Base-by-base conservation (phyloP, 2,797 vertebrate species). In the Poecilia wingei region DNA sequence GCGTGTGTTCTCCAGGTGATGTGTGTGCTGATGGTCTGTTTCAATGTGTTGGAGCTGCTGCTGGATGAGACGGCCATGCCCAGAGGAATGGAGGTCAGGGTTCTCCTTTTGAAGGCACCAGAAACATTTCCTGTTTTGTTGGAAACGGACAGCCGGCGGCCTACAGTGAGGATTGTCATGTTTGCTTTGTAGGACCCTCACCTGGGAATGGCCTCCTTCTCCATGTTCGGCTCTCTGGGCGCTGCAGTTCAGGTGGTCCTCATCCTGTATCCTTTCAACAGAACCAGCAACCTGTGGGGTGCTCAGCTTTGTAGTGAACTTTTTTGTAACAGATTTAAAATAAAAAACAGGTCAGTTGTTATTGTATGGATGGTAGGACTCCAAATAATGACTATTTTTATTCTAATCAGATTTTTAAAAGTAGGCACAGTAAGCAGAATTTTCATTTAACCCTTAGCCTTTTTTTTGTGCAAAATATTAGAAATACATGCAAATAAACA, bases 41-140 rank as follows among this genome's bases (percentile, higher is more conserved):
- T 99, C 87, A 98, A 99, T 0, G 97, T 98, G 74, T 79, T 99
- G 94, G 97, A 99, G 93, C 94, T 99, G 89, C 96, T 99, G 69
- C 94, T 99, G 14, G 97, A 99, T 20, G 98, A 99, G 68, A 93
- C 97, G 0, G 98, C 98, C 0, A 96, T 99, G 98, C 98, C 98
- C 1, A 95, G 96, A 90, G 97, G 97, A 89, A 98, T 98, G 94
- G 97, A 98, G 97, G 98, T 99, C 92, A 90, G 73, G 57, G 41
- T 74, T 72, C 64, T n/a, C 7, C 7, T 18, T 18, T 18, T 25
- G 14, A 66, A 47, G 2, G 53, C 74, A 43, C 6, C 28, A 2
- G 2, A 0, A 14, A 33, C 1, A 36, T 82, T 71, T 74, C 2
- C 45, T 25, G 18, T n/a, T 72, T 51, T 61, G 51, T 22, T 20